These are phyloP conservation scores for Calyptommatus sinebrachiatus DNA, from an alignment of 2,113 vertebrate genomes.

Conservation along the genomic window DNA sequence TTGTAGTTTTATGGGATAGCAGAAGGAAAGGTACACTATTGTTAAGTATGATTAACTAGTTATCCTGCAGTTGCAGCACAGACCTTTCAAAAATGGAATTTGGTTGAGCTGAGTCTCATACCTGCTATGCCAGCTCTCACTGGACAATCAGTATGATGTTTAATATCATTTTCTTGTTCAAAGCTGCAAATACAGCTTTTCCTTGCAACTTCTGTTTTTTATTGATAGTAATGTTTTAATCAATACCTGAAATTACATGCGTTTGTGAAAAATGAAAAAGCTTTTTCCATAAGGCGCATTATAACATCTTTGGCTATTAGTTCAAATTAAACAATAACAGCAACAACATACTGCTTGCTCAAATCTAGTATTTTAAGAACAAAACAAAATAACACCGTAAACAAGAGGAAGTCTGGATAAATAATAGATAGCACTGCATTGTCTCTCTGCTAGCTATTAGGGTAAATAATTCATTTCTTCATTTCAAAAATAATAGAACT, in stretches of 20 bases:
- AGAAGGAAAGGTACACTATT: no score
- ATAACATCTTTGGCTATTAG: background rate
- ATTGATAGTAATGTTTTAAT: background rate
- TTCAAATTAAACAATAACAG: background rate
- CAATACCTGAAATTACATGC: no score
- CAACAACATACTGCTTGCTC: no score
- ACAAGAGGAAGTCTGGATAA: background rate
- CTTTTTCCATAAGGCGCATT: background rate
- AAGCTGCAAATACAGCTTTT: background rate
- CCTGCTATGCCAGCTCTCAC: background rate
- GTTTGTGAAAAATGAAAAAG: no score
- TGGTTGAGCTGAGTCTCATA: background rate
- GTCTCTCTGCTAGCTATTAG: background rate
- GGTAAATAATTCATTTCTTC: background rate
- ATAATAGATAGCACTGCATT: background rate
- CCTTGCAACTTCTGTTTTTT: no score
- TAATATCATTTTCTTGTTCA: background rate
- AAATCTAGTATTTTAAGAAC: background rate
- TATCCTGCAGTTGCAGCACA: no score
- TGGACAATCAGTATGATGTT: no score
- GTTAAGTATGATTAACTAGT: no score
- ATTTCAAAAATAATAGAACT: background rate
- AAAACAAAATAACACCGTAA: background rate
- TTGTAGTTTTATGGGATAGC: no score
- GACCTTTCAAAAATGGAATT: background rate